phyloP scores from a whole-genome alignment of 2,797 vertebrate species.

The Buphagus erythrorhynchus region DNA sequence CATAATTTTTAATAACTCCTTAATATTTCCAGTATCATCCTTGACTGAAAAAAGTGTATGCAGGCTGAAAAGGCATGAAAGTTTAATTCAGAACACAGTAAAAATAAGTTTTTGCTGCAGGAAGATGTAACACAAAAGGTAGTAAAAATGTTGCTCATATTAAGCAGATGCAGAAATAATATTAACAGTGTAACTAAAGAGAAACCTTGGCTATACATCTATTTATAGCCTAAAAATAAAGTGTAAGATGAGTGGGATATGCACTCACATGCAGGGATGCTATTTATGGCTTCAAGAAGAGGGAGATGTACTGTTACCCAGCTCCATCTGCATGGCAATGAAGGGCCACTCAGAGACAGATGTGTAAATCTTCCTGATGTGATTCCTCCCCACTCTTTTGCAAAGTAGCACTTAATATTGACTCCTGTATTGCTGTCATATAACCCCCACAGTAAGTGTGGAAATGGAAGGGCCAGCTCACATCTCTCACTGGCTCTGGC shows the following conservation, averaged over 20 bases:
- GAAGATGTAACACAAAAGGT: background rate
- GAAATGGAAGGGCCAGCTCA: background rate
- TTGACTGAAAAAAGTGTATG: background rate
- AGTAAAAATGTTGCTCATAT: background rate
- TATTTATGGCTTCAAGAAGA: background rate
- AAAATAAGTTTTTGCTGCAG: background rate
- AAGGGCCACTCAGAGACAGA: background rate
- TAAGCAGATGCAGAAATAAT: background rate
- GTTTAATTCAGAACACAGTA: background rate
- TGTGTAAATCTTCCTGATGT: background rate
- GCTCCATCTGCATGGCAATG: background rate
- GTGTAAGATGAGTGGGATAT: background rate
- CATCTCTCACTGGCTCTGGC: background rate
- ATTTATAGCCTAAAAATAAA: background rate
- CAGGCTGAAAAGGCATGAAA: background rate
- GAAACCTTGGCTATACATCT: background rate
- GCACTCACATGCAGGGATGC: background rate
- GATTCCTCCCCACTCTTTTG: background rate
- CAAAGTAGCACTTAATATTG: background rate
- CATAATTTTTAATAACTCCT: slow-evolving; percentile 39
- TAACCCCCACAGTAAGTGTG: background rate
- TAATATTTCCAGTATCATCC: background rate
- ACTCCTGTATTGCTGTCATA: background rate
- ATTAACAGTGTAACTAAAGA: background rate
- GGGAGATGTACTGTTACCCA: background rate